These are phyloP conservation scores for Drosophila rubida DNA, from an alignment of 2,888 invertebrate genomes.

Conservation along the genomic window DNA sequence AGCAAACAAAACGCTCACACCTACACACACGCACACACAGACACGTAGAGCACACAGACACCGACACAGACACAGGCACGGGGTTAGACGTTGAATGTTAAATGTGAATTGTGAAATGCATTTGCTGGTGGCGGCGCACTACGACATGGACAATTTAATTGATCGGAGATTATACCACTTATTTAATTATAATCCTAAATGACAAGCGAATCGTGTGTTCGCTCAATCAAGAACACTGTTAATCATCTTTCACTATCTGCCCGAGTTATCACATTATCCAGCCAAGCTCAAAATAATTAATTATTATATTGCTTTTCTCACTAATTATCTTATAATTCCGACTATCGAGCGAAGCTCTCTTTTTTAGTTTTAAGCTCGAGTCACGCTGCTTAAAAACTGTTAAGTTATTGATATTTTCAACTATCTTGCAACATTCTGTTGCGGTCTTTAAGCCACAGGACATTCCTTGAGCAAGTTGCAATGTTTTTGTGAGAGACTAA, in stretches of 20 bases:
- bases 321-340: background rate
- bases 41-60: conserved; percentile 16
- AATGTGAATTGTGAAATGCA: conserved; percentile 41
- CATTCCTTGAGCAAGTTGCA: background rate
- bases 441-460: background rate
- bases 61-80: background rate
- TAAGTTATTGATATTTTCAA: background rate
- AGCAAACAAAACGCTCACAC: conserved; percentile 11
- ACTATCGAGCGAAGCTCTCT: background rate
- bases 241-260: conserved; percentile 14
- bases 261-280: background rate
- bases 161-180: conserved; percentile 64
- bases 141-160: conserved; percentile 56
- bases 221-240: conserved; percentile 1
- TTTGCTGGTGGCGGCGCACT: conserved; percentile 10
- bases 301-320: background rate
- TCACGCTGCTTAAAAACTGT: background rate
- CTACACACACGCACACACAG: background rate
- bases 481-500: background rate
- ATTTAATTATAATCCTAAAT: conserved; percentile 69
- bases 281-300: conserved; percentile 7
- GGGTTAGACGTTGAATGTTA: conserved; percentile 14
- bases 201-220: conserved; percentile 18
- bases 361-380: background rate
- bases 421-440: conserved; percentile 5